phyloP scores from a whole-genome alignment of 1,140 invertebrate species.

The Cecropterus lyciades region DNA sequence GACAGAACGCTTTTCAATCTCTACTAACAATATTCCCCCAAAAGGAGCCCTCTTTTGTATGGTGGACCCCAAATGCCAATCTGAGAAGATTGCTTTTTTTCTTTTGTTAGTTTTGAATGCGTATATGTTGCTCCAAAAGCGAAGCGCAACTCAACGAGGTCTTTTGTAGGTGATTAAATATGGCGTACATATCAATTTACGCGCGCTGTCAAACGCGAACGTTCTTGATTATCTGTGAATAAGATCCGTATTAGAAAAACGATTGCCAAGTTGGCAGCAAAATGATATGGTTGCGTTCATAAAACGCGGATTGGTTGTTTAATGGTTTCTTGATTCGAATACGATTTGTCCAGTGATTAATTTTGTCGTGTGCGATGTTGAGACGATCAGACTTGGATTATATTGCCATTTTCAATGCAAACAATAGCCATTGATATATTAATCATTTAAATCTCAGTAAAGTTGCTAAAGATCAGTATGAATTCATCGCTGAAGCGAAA shows the following conservation, averaged over 20 bases:
- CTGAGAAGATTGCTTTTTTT: constrained; percentile 81
- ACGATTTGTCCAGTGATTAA: constrained; percentile 80
- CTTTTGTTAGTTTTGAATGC: constrained; percentile 82
- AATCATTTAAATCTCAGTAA: constrained; percentile 21
- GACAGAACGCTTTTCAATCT: constrained; percentile 81
- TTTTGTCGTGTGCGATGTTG: constrained; percentile 53
- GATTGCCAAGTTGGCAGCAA: constrained; percentile 43
- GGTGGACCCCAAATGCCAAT: constrained; percentile 76
- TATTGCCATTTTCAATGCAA: constrained; percentile 12
- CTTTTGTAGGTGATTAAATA: constrained; percentile 82
- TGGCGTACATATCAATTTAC: constrained; percentile 53
- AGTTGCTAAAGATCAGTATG: neutral
- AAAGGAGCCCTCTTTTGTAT: constrained; percentile 72
- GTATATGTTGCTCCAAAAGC: constrained; percentile 68
- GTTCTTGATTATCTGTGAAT: constrained; percentile 39
- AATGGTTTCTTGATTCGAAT: constrained; percentile 79
- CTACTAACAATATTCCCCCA: constrained; percentile 73
- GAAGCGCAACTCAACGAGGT: constrained; percentile 55
- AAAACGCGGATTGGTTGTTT: constrained; percentile 78
- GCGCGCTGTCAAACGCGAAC: constrained; percentile 31
- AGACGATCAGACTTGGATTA: constrained; percentile 16
- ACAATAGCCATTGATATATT: constrained; percentile 23
- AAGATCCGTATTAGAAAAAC: constrained; percentile 47
- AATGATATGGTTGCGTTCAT: constrained; percentile 46
- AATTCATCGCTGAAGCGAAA: constrained; percentile 11